Percentiles rank a stretch among this genome's conserved stretches.
These are phyloP conservation scores for Idaea biselata DNA, from an alignment of 2,888 invertebrate genomes.

Conservation along the genomic window DNA sequence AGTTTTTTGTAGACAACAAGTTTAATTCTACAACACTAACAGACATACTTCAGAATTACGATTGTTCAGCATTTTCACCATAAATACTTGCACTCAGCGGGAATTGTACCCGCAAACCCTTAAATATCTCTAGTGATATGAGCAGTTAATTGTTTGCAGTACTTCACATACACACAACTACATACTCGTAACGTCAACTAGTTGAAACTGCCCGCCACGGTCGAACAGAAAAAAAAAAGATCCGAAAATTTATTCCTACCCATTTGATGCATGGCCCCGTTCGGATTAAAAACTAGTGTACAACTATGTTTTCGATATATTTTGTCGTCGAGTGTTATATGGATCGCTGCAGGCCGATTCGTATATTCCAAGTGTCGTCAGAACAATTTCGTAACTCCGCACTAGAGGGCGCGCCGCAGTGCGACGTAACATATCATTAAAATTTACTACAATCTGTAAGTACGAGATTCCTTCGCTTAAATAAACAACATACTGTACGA, in stretches of 20 bases:
- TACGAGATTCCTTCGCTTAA: conserved; percentile 16
- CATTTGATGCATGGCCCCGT: conserved; percentile 23
- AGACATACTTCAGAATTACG: too few species aligned
- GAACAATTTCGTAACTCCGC: conserved; percentile 31
- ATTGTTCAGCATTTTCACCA: too few species aligned
- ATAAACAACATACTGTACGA: conserved; percentile 10
- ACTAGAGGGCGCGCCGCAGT: conserved; percentile 50
- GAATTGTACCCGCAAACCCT: too few species aligned
- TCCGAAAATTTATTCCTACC: conserved; percentile 21
- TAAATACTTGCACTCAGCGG: too few species aligned
- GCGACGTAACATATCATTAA: conserved; percentile 67
- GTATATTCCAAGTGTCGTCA: conserved; percentile 30
- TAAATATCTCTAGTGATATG: too few species aligned
- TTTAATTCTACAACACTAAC: too few species aligned
- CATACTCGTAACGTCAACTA: background rate
- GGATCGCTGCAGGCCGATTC: conserved; percentile 31
- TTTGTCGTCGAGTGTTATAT: conserved; percentile 21
- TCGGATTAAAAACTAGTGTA: conserved; percentile 23
- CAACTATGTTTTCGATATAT: conserved; percentile 24
- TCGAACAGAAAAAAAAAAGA: conserved; percentile 6
- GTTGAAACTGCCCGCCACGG: background rate
- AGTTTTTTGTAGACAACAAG: too few species aligned
- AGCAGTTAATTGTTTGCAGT: background rate
- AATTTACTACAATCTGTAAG: conserved; percentile 50
- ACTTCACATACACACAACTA: background rate